A percentile compares a stretch with the other conserved stretches of the same genome.
Evolutionary conservation across 23 tunicate genomes (phyloP).

Genomic region (Botrylloides violaceus): DNA sequence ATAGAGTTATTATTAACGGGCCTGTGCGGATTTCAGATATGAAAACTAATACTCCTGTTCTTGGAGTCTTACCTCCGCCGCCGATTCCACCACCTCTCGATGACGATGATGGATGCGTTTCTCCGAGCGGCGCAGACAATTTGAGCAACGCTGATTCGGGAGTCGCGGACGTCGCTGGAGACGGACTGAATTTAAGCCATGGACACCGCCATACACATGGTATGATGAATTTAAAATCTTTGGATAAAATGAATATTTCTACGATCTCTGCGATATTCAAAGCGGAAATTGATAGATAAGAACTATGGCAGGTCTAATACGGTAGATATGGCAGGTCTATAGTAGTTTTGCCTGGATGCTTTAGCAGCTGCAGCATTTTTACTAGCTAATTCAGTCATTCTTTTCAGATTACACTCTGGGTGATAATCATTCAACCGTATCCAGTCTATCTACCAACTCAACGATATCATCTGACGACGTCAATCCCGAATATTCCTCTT

Average conservation of each 20-base stretch:
- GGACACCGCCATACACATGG: background rate
- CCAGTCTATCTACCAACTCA: slow-evolving; percentile 54
- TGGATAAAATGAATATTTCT: too few species aligned
- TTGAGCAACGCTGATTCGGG: slow-evolving; percentile 83
- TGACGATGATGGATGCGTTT: slow-evolving; percentile 8
- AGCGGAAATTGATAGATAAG: too few species aligned
- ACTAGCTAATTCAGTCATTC: background rate
- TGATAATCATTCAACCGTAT: slow-evolving; percentile 32
- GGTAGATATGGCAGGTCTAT: too few species aligned
- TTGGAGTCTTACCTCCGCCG: slow-evolving; percentile 20
- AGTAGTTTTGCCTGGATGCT: too few species aligned
- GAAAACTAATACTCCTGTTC: slow-evolving; percentile 5
- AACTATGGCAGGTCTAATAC: too few species aligned
- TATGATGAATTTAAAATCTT: too few species aligned
- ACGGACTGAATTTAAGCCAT: slow-evolving; percentile 14
- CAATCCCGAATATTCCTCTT: slow-evolving; percentile 8
- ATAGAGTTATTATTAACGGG: too few species aligned
- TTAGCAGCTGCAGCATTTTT: too few species aligned
- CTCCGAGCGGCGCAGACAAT: slow-evolving; percentile 38
- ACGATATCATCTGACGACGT: slow-evolving; percentile 83
- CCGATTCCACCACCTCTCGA: slow-evolving; percentile 9
- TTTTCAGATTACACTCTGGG: slow-evolving; percentile 15
- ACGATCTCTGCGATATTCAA: too few species aligned
- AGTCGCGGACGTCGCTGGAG: slow-evolving; percentile 53
- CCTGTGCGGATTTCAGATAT: background rate